phyloP scores from a whole-genome alignment of 2,113 vertebrate species.

The Nesogale talazaci region DNA sequence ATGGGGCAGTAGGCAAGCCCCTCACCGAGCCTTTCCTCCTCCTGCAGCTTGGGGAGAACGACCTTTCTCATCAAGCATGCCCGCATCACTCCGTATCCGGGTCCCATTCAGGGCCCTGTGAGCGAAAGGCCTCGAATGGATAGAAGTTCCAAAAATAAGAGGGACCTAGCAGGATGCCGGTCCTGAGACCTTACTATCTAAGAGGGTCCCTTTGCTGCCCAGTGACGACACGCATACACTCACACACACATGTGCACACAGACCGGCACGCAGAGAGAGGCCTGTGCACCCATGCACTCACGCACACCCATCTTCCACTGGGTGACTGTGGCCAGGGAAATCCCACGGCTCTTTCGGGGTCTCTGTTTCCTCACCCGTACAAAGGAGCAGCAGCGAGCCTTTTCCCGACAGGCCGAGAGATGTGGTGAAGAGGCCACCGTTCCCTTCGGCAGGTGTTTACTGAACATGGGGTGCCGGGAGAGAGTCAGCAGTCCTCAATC shows the following conservation, averaged over 20 bases:
- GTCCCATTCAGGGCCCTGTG: background rate
- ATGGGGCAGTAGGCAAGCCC: background rate
- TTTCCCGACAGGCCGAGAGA: background rate
- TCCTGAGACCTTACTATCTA: background rate
- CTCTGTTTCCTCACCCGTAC: background rate
- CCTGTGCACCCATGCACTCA: background rate
- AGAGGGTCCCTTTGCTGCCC: background rate
- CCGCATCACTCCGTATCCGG: fast-evolving
- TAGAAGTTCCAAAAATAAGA: background rate
- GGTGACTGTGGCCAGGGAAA: background rate
- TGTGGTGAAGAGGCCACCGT: background rate
- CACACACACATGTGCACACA: background rate
- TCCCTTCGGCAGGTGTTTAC: background rate
- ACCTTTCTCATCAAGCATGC: fast-evolving
- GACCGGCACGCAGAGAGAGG: background rate
- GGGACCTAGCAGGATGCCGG: too few relatives aligned
- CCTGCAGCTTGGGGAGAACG: background rate
- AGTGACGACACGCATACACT: background rate
- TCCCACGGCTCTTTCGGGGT: background rate
- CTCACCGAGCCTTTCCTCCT: background rate
- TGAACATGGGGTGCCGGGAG: background rate
- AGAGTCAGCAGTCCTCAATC: too few relatives aligned
- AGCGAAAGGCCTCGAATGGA: background rate
- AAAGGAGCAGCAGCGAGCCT: background rate
- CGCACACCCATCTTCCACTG: background rate